Conservation (phyloP, 2,113 vertebrate species). For the Trachemys scripta region DNA sequence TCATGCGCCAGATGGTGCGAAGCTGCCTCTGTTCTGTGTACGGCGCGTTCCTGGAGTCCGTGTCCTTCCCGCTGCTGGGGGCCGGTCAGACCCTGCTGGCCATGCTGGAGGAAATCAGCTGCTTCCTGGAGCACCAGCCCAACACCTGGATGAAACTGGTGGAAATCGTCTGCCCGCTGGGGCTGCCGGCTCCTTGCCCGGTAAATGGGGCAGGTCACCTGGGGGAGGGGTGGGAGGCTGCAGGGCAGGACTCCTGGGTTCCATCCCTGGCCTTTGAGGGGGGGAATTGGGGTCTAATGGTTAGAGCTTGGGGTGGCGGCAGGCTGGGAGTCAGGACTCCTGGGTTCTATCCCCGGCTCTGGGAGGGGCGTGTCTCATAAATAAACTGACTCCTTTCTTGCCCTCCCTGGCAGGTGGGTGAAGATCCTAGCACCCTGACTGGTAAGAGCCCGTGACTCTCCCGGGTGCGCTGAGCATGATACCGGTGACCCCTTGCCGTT, state of each 20-base stretch:
- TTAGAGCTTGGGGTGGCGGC: neutral
- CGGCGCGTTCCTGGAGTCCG: conserved; percentile 5
- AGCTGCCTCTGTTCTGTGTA: neutral
- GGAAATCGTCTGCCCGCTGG: neutral
- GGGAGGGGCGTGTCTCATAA: no score
- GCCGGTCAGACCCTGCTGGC: neutral
- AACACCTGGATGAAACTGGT: conserved; percentile 22
- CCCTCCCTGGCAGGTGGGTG: neutral
- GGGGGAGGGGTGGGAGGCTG: no score
- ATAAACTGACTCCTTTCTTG: neutral
- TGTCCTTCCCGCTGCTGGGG: neutral
- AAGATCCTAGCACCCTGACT: neutral
- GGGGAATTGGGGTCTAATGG: neutral
- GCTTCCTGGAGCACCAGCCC: neutral
- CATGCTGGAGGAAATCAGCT: neutral
- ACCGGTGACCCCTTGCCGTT: no score
- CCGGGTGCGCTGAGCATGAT: neutral
- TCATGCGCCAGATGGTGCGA: neutral
- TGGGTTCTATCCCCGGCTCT: no score
- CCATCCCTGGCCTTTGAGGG: neutral
- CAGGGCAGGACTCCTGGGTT: no score
- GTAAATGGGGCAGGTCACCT: neutral
- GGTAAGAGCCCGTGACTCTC: neutral
- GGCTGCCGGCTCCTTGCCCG: neutral
- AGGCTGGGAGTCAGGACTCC: no score